Base-by-base conservation (phyloP, 2,888 invertebrate genomes). In the Aelia acuminata region DNA sequence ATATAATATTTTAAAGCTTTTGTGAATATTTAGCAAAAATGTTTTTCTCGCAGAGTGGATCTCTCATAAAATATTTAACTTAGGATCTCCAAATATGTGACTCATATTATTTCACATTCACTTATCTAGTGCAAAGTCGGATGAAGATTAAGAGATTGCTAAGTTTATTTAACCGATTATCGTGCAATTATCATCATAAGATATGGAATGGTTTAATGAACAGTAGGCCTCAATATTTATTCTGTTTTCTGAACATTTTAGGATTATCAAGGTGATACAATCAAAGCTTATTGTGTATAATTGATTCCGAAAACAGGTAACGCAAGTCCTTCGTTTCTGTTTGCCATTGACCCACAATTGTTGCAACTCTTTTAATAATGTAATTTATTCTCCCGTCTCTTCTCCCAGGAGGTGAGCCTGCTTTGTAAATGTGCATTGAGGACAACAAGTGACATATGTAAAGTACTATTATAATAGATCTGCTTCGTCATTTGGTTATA, bases 331-430 rank as follows among this genome's bases (percentile, higher is more conserved):
- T 70, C 8, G 35, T 5, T 18, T 35, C 31, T 20, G 18, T 35
- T 35, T 35, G 63, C 20, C 63, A 70, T 63, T 70, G 63, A 70
- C 63, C 63, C 31, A 70, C 31, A 35, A 70, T 70, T 70, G 63
- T 18, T 70, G 57, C 57, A 57, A 57, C n/a, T 26, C 26, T 31
- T 53, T 53, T 26, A 57, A 20, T 26, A 57, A 57, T 57, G 57
- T 26, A 26, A 57, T 57, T 31, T 18, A 63, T 70, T 0, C 35
- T 18, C 63, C 35, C 63, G 35, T 35, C 3, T 31, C 63, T 35
- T 70, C 63, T 20, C 20, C 7, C 18, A 35, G 35, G 18, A 70
- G 63, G 63, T 20, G 35, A 70, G 2, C 35, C 63, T 70, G 31
- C 63, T 70, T 70, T 35, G 22, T 35, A 70, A 70, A 18, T 18